phyloP scores from a whole-genome alignment of 2,113 vertebrate genomes.

The Oncorhynchus kisutch region DNA sequence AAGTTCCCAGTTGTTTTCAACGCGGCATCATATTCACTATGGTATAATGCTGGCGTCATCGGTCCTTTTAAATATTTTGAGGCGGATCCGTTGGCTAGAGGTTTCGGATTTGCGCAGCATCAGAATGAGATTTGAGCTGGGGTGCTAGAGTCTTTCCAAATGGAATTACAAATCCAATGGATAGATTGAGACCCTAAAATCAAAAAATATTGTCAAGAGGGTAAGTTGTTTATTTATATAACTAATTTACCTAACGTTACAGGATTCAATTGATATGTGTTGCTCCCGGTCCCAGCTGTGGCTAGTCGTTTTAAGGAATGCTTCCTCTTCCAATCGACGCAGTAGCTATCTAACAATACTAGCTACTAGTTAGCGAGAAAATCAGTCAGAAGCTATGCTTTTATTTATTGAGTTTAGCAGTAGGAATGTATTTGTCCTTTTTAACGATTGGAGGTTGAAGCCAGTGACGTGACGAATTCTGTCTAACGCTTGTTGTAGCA shows the following conservation, averaged over 20 bases:
- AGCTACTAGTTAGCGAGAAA: too few species aligned
- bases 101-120: conserved; percentile 5
- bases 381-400: too few species aligned
- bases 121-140: conserved; percentile 2
- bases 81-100: neutral
- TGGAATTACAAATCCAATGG: conserved; percentile 1
- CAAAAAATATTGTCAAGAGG: neutral
- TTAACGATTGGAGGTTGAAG: neutral
- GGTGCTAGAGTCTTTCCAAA: neutral
- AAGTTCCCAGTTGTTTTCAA: too few species aligned
- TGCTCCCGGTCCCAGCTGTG: too few species aligned
- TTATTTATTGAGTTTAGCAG: too few species aligned
- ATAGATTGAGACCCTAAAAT: neutral
- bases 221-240: neutral
- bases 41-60: conserved; percentile 2
- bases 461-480: neutral
- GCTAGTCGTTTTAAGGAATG: too few species aligned
- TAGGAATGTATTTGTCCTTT: too few species aligned
- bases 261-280: neutral
- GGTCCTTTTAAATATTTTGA: neutral
- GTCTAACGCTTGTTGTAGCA: neutral
- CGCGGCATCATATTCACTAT: too few species aligned
- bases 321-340: too few species aligned
- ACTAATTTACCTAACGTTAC: neutral
- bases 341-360: too few species aligned